phyloP scores from a whole-genome alignment of 2,888 invertebrate genomes.

The Syrista parreyssii region DNA sequence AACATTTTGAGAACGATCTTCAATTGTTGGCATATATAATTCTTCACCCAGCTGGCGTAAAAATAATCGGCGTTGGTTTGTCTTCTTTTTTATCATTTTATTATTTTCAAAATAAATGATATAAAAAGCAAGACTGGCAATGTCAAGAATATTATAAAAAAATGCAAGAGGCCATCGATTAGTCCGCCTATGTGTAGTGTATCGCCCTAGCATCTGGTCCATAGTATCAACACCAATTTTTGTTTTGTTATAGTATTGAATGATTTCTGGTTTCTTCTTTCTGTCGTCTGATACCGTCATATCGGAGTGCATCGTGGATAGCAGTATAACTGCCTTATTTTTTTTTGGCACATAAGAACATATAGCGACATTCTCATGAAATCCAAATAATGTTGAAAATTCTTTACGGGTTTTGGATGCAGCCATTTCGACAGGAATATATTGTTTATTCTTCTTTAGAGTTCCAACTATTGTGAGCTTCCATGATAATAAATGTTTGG shows the following conservation, averaged over 20 bases:
- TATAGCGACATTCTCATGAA: background rate
- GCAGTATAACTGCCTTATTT: background rate
- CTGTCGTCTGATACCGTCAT: no score
- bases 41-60: constrained; percentile 10
- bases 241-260: background rate
- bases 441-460: constrained; percentile 33
- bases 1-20: background rate
- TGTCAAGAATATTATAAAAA: constrained; percentile 21
- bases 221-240: constrained; percentile 24
- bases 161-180: constrained; percentile 25
- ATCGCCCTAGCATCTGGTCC: constrained; percentile 29
- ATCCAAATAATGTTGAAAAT: constrained; percentile 25
- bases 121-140: constrained; percentile 23
- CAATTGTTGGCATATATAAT: constrained; percentile 5
- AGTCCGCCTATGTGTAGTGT: constrained; percentile 23
- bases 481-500: constrained; percentile 32
- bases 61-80: constrained; percentile 26
- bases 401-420: constrained; percentile 18
- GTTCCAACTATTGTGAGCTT: constrained; percentile 36
- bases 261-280: constrained; percentile 4
- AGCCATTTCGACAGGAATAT: constrained; percentile 33
- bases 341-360: constrained; percentile 4
- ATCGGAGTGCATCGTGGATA: constrained; percentile 1
- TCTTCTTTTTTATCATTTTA: constrained; percentile 30
- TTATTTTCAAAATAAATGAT: constrained; percentile 35